Conservation (phyloP, 1,140 invertebrate species). For the Epicauta chinensis region DNA sequence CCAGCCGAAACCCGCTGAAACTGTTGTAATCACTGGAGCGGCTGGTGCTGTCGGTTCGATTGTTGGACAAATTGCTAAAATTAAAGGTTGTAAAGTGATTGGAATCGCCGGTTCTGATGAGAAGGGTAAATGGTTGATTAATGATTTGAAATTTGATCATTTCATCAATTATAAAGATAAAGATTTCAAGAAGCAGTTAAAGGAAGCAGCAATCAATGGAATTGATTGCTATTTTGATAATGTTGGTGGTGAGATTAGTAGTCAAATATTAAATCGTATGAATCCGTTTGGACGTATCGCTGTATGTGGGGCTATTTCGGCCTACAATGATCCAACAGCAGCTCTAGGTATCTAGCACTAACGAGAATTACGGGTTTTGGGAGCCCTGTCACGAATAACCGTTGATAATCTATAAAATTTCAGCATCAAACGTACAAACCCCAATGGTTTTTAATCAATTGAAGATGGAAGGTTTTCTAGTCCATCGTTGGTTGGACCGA, state of each 20-base stretch:
- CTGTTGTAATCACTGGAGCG: conserved; percentile 60
- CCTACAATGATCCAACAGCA: conserved; percentile 47
- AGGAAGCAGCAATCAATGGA: conserved; percentile 56
- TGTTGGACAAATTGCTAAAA: conserved; percentile 69
- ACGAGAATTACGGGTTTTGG: no score
- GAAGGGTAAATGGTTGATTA: conserved; percentile 59
- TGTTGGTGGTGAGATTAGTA: conserved; percentile 62
- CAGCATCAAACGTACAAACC: conserved; percentile 45
- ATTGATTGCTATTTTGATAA: conserved; percentile 70
- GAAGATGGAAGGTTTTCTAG: conserved; percentile 60
- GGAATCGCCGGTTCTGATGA: conserved; percentile 62
- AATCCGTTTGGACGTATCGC: conserved; percentile 54
- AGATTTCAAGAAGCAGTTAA: conserved; percentile 48
- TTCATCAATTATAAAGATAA: conserved; percentile 64
- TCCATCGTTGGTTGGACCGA: conserved; percentile 49
- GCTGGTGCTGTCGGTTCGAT: conserved; percentile 62
- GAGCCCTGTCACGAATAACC: no score
- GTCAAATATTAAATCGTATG: conserved; percentile 55
- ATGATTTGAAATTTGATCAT: conserved; percentile 58
- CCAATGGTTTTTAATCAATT: conserved; percentile 44
- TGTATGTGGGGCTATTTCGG: conserved; percentile 59
- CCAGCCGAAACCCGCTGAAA: conserved; percentile 60
- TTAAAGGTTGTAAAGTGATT: conserved; percentile 61
- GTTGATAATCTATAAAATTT: not conserved
- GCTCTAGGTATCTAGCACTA: conserved; percentile 39